These are phyloP conservation scores for Ivindomyrus marchei DNA, from an alignment of 2,113 vertebrate species.

Conservation along the genomic window DNA sequence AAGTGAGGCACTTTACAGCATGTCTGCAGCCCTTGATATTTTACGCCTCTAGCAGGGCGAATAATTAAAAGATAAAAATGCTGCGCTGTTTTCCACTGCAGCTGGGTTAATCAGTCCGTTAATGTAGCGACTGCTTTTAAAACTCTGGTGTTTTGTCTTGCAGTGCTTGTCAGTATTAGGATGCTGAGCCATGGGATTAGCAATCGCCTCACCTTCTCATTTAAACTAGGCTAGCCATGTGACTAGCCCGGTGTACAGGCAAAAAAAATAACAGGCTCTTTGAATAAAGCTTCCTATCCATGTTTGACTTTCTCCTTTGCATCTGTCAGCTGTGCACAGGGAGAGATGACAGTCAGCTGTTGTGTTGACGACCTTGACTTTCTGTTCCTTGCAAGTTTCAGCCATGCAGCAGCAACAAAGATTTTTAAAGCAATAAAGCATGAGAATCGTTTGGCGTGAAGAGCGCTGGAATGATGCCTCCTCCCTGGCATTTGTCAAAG, in stretches of 20 bases:
- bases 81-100: not conserved
- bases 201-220: not conserved
- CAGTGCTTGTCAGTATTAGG: not conserved
- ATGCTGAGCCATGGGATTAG: not conserved
- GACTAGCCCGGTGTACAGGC: not conserved
- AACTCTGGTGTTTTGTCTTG: not conserved
- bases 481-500: not conserved
- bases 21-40: not conserved
- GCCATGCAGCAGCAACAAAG: not conserved
- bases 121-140: not conserved
- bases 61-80: not conserved
- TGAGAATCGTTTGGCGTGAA: not conserved
- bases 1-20: not conserved
- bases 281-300: not conserved
- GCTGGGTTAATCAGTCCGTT: not conserved
- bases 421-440: not conserved
- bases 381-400: not conserved
- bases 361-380: not conserved
- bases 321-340: not conserved
- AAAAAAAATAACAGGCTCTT: not conserved
- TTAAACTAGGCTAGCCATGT: not conserved
- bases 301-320: not conserved
- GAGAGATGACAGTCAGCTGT: not conserved
- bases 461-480: not conserved
- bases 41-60: not conserved